Percentiles rank a stretch among this genome's conserved stretches.
phyloP scores from a whole-genome alignment of 2,888 invertebrate genomes.

The Labia minor region DNA sequence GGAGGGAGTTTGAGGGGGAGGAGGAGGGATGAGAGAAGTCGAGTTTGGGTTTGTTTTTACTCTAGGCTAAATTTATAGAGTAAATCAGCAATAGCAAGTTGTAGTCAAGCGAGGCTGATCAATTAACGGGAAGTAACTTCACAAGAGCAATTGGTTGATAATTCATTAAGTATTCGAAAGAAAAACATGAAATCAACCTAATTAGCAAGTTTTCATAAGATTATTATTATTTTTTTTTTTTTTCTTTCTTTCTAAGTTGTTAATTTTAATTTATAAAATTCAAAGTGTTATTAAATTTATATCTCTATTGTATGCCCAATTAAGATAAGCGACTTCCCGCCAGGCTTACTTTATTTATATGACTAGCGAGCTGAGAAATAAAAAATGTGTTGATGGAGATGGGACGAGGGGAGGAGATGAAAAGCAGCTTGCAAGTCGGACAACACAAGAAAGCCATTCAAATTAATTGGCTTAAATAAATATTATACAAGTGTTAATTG shows the following conservation, averaged over 20 bases:
- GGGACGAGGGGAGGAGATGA: no score
- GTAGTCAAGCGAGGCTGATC: background rate
- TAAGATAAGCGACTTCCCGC: background rate
- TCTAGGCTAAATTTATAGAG: background rate
- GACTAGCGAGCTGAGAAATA: no score
- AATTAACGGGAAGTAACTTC: background rate
- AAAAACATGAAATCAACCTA: background rate
- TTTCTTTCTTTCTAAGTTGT: background rate
- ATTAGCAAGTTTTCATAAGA: background rate
- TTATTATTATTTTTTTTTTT: no score
- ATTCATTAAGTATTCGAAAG: background rate
- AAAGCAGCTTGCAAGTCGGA: no score
- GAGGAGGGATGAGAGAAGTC: background rate
- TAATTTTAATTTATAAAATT: background rate
- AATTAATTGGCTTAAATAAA: no score
- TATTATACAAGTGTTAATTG: no score
- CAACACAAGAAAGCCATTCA: no score
- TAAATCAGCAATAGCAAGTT: background rate
- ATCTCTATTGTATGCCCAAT: background rate
- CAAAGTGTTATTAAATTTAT: background rate
- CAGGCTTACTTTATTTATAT: no score
- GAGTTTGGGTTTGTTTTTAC: background rate
- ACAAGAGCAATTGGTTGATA: background rate
- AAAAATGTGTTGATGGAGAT: no score
- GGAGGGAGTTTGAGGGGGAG: no score